Evolutionary conservation across 2,888 invertebrate genomes (phyloP).

Genomic region (Mythimna pallens): DNA sequence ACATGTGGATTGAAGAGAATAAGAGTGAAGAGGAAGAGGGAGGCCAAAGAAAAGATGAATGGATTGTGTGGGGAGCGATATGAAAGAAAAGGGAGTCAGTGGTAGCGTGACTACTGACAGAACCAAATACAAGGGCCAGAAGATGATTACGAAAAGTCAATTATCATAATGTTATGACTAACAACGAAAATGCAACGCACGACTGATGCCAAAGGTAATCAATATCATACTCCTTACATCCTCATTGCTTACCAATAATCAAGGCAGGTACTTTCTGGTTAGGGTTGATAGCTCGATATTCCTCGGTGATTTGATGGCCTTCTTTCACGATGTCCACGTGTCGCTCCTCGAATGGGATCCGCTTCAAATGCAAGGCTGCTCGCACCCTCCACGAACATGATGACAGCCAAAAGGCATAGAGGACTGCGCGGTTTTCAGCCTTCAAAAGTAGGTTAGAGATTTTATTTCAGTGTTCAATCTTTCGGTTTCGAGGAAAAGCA

Average conservation of each 20-base stretch:
- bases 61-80: no score
- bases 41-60: no score
- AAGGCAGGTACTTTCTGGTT: slow-evolving; percentile 86
- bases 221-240: background rate
- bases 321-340: slow-evolving; percentile 80
- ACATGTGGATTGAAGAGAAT: no score
- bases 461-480: background rate
- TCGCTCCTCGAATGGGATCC: slow-evolving; percentile 79
- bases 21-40: no score
- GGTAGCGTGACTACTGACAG: no score
- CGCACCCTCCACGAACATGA: slow-evolving; percentile 92
- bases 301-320: slow-evolving; percentile 75
- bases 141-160: background rate
- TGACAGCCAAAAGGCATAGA: slow-evolving; percentile 90
- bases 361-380: slow-evolving; percentile 81
- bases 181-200: no score
- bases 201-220: background rate
- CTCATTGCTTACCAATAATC: slow-evolving; percentile 78
- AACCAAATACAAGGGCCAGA: no score
- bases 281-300: slow-evolving; percentile 82
- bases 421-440: slow-evolving; percentile 73
- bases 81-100: no score
- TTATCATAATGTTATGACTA: background rate
- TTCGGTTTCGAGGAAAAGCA: background rate
- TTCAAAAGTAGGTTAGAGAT: slow-evolving; percentile 43